Percentiles rank a stretch among this genome's conserved stretches.
These are phyloP conservation scores for Drosophila prosaltans DNA, from an alignment of 1,140 invertebrate species.

Conservation along the genomic window DNA sequence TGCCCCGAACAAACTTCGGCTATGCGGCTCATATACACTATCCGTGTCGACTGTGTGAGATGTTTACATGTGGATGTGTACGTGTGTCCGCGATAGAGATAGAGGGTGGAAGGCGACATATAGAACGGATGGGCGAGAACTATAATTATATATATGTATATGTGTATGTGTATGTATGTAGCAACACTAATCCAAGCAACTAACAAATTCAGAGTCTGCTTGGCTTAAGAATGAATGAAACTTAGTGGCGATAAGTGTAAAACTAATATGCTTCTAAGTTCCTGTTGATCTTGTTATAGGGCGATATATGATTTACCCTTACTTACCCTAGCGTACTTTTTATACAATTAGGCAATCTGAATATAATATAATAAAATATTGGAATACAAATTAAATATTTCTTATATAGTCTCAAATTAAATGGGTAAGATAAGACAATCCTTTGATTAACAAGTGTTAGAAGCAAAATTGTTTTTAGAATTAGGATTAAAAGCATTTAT, in stretches of 20 bases:
- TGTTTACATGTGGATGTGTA: slow-evolving; percentile 7
- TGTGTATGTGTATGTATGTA: slow-evolving; percentile 38
- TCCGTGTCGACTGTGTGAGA: slow-evolving; percentile 58
- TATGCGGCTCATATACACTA: slow-evolving; percentile 61
- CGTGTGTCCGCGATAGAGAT: slow-evolving; percentile 21
- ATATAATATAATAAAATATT: too few species aligned
- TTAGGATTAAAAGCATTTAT: too few species aligned
- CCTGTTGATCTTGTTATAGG: slow-evolving; percentile 21
- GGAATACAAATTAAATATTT: too few species aligned
- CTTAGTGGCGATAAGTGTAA: slow-evolving; percentile 53
- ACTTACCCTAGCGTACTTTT: slow-evolving; percentile 45
- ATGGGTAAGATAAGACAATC: too few species aligned
- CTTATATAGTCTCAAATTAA: too few species aligned
- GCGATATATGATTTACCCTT: slow-evolving; percentile 33
- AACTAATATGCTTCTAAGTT: slow-evolving; percentile 50
- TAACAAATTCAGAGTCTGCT: slow-evolving; percentile 54
- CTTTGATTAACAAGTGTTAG: too few species aligned
- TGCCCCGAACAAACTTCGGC: slow-evolving; percentile 6
- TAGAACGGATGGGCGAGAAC: slow-evolving; percentile 66
- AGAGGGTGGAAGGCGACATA: slow-evolving; percentile 35
- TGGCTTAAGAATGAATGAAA: slow-evolving; percentile 57
- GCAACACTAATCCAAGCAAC: slow-evolving; percentile 54
- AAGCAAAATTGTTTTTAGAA: too few species aligned
- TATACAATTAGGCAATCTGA: slow-evolving; percentile 44
- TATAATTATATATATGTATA: slow-evolving; percentile 3